Evolutionary conservation across 2,888 invertebrate genomes (phyloP).

Genomic region (Megamerina dolium): DNA sequence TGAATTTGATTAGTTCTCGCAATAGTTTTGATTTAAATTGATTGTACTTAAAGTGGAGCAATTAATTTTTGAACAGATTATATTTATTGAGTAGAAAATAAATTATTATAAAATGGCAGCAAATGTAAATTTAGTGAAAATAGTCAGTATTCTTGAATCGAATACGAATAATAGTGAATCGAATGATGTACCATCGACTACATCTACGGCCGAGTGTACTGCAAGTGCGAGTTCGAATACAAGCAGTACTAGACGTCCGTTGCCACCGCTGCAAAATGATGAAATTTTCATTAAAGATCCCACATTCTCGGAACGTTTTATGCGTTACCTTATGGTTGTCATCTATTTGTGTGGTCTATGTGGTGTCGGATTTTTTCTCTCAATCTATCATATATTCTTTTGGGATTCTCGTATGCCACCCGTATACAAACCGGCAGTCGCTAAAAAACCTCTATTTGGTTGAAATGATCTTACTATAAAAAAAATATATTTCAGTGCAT

Average conservation of each 20-base stretch:
- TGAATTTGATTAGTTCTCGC: conserved; percentile 17
- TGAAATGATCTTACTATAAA: no score
- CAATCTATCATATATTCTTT: conserved; percentile 46
- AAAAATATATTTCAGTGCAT: no score
- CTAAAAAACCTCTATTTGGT: conserved; percentile 35
- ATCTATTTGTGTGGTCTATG: conserved; percentile 44
- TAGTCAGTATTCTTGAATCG: conserved; percentile 33
- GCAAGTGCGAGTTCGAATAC: neutral
- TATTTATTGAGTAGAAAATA: no score
- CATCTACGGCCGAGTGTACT: neutral
- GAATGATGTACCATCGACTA: neutral
- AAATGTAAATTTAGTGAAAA: no score
- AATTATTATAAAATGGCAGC: no score
- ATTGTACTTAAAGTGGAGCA: no score
- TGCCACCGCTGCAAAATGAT: conserved; percentile 27
- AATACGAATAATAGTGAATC: conserved; percentile 18
- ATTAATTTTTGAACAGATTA: no score
- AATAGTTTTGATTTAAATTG: conserved; percentile 23
- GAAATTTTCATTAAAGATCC: conserved; percentile 33
- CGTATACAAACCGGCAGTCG: conserved; percentile 36
- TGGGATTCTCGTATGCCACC: conserved; percentile 49
- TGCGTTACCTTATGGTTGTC: conserved; percentile 39
- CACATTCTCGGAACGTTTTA: conserved; percentile 37
- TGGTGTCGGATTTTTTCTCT: conserved; percentile 42
- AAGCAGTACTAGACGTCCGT: neutral